A percentile compares a stretch with the other conserved stretches of the same genome.
phyloP scores from a whole-genome alignment of 2,888 invertebrate species.

The Elysia crispata region DNA sequence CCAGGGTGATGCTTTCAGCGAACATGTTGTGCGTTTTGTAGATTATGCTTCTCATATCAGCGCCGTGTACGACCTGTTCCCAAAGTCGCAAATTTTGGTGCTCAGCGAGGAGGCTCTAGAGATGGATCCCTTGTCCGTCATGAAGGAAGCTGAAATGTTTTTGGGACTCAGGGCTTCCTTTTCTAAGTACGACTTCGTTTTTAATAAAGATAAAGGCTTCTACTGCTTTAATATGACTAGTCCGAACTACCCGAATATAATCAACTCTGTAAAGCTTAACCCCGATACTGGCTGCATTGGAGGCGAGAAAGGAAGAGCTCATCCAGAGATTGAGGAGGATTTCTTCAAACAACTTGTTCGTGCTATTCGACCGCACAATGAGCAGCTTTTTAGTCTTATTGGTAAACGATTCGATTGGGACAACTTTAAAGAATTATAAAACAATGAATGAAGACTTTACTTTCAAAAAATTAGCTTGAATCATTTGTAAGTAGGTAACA shows the following conservation, averaged over 20 bases:
- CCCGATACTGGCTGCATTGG: background rate
- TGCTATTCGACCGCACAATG: background rate
- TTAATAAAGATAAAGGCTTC: constrained; percentile 31
- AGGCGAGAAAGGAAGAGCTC: background rate
- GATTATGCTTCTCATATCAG: constrained; percentile 1
- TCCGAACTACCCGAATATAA: background rate
- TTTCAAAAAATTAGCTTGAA: no score
- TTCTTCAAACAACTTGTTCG: background rate
- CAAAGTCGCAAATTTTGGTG: constrained; percentile 6
- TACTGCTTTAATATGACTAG: constrained; percentile 27
- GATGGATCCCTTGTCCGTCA: constrained; percentile 18
- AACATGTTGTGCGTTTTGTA: background rate
- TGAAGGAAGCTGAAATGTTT: constrained; percentile 25
- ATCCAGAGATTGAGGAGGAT: constrained; percentile 17
- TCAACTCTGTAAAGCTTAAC: background rate
- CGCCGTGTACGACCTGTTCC: constrained; percentile 5
- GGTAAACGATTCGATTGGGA: background rate
- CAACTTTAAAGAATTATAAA: background rate
- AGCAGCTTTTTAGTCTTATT: background rate
- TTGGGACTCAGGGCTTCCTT: constrained; percentile 5
- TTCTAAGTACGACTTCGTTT: constrained; percentile 11
- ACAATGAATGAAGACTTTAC: no score
- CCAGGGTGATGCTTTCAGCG: no score
- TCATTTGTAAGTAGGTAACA: no score
- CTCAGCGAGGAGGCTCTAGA: constrained; percentile 18